Evolutionary conservation across 2,888 invertebrate species (phyloP).

Genomic region (Stictocephala bisonia): DNA sequence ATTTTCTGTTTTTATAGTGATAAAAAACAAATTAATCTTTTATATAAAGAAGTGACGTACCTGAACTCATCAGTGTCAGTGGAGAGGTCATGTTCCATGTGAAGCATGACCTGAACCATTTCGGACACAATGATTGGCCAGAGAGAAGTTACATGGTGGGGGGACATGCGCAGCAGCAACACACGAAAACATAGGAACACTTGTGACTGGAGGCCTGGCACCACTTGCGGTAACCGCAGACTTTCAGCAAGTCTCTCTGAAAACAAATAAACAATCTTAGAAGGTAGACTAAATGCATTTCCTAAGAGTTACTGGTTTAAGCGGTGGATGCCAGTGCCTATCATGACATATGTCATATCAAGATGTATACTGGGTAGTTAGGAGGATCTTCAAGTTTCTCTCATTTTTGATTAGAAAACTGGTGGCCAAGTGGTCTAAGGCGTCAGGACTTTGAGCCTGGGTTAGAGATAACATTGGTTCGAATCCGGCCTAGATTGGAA

Average conservation of each 20-base stretch:
- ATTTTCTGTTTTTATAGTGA: too few relatives aligned
- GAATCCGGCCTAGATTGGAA: too few relatives aligned
- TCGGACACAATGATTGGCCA: constrained; percentile 95
- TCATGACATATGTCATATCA: too few relatives aligned
- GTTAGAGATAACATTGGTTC: too few relatives aligned
- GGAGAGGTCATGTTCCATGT: constrained; percentile 85
- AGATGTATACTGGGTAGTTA: too few relatives aligned
- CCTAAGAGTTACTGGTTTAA: background rate
- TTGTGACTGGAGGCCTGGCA: constrained; percentile 83
- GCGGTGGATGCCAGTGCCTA: too few relatives aligned
- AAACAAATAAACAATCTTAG: constrained; percentile 51
- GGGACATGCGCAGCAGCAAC: constrained; percentile 83
- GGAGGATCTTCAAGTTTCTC: too few relatives aligned
- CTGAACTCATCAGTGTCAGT: constrained; percentile 81
- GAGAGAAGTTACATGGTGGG: constrained; percentile 84
- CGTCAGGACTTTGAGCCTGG: too few relatives aligned
- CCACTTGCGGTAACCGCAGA: constrained; percentile 77
- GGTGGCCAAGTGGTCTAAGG: too few relatives aligned
- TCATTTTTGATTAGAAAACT: too few relatives aligned
- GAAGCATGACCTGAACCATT: constrained; percentile 87
- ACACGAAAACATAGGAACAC: constrained; percentile 92
- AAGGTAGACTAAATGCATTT: background rate
- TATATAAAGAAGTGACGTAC: constrained; percentile 67
- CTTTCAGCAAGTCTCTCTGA: constrained; percentile 87
- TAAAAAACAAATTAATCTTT: too few relatives aligned